A percentile compares a stretch with the other conserved stretches of the same genome.
These are phyloP conservation scores for Poeciliopsis presidionis DNA, from an alignment of 2,797 vertebrate genomes.

Conservation along the genomic window DNA sequence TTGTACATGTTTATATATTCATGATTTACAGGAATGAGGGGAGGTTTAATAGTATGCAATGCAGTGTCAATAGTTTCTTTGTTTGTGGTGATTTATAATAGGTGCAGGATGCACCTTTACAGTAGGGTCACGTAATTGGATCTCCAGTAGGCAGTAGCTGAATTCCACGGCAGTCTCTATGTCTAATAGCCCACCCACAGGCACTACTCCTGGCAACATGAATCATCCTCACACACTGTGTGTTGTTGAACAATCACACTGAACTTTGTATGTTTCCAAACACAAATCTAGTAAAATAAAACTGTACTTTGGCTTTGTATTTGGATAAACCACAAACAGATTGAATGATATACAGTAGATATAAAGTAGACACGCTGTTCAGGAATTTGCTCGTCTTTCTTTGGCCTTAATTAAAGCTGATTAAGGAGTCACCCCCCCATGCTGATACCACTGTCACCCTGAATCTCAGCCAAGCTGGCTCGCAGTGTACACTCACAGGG, in stretches of 20 bases:
- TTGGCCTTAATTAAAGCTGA: slow-evolving; percentile 83
- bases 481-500: slow-evolving; percentile 70
- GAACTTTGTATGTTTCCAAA: slow-evolving; percentile 37
- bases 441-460: slow-evolving; percentile 73
- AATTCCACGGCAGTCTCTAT: slow-evolving; percentile 46
- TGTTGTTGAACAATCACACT: slow-evolving; percentile 29
- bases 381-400: slow-evolving; percentile 54
- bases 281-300: slow-evolving; percentile 10
- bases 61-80: slow-evolving; percentile 51
- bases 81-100: slow-evolving; percentile 67
- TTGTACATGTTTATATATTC: slow-evolving; percentile 7
- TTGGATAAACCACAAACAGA: slow-evolving; percentile 9
- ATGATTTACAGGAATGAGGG: slow-evolving; percentile 23
- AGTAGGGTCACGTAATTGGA: slow-evolving; percentile 64
- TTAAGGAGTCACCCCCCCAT: slow-evolving; percentile 73
- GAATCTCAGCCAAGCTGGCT: slow-evolving; percentile 69
- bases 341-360: slow-evolving; percentile 27
- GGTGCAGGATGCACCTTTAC: slow-evolving; percentile 52
- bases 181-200: slow-evolving; percentile 71
- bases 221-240: slow-evolving; percentile 57
- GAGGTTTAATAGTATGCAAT: slow-evolving; percentile 28
- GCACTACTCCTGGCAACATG: slow-evolving; percentile 49
- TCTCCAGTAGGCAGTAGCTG: slow-evolving; percentile 50
- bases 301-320: slow-evolving; percentile 1
- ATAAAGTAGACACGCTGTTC: slow-evolving; percentile 25